Evolutionary conservation across 1,140 invertebrate species (phyloP), one percentile per base, ranked within the genome.

Genomic region (Apocrypta bakeri): DNA sequence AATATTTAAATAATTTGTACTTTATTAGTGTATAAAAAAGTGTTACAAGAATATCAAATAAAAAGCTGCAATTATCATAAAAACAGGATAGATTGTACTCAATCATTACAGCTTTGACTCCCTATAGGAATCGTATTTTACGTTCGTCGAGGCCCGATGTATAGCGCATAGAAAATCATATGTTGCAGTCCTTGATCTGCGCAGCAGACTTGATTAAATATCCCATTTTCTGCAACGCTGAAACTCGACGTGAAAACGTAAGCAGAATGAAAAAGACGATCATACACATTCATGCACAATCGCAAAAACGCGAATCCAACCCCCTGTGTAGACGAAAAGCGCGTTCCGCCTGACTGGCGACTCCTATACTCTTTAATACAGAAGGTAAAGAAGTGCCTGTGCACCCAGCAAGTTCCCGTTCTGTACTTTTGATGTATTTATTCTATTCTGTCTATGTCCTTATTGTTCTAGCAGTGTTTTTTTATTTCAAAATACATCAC

Each of bases 291-390:
- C 31, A 33, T 9, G 31, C 21, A 40, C 29, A 27, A 75, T 24
- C 37, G 56, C 37, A 75, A 80, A 72, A 80, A 80, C 33, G 56
- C 25, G 24, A 63, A 37, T 25, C 31, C 9, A 27, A 24, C 71
- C 48, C 79, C 48, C 42, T n/a, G 56, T 37, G 64, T 12, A 12
- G 31, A 68, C 27, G 29, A 31, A 27, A 63, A 72, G 24, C 69
- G 24, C 69, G 61, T 74, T 74, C 79, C 33, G 61, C 71, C 79
- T 74, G 27, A 24, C 31, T 74, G 79, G 31, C 79, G 56, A 79
- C 77, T 69, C 29, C 61, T 75, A 14, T n/a, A 12, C 29, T 71
- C 12, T 9, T 17, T 56, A 21, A 12, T n/a, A 56, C 48, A 56
- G 33, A 37, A 21, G 63, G 40, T 3, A 68, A 56, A 29, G 37